Percentiles rank a stretch among this genome's conserved stretches.
Evolutionary conservation across 2,888 invertebrate species (phyloP).

Genomic region (Tenodera sinensis): DNA sequence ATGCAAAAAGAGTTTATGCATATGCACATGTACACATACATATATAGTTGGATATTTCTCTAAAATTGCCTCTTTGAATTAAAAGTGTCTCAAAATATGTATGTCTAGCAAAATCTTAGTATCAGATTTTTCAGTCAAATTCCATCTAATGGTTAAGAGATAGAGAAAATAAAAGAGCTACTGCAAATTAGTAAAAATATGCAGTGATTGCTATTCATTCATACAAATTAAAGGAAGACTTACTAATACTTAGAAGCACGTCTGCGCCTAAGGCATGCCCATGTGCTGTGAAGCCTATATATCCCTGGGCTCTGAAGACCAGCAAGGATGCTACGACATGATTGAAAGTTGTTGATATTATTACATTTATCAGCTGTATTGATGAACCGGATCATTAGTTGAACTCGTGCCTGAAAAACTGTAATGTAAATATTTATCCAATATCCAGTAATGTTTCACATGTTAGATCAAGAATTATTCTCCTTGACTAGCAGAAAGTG

Average conservation of each 20-base stretch:
- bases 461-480: background rate
- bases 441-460: background rate
- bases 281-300: constrained; percentile 48
- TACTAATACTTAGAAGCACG: constrained; percentile 53
- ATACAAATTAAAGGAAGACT: background rate
- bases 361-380: constrained; percentile 54
- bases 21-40: too few species aligned
- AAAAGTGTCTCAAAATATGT: too few species aligned
- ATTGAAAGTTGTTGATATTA: constrained; percentile 51
- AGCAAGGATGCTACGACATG: constrained; percentile 49
- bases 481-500: too few species aligned
- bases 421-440: constrained; percentile 13
- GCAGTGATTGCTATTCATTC: too few species aligned
- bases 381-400: constrained; percentile 52
- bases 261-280: constrained; percentile 50
- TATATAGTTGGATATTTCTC: too few species aligned
- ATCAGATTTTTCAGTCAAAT: background rate
- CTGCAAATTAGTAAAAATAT: too few species aligned
- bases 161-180: background rate
- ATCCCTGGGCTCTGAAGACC: constrained; percentile 54
- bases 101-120: too few species aligned
- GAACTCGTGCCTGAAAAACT: constrained; percentile 45
- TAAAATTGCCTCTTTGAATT: too few species aligned
- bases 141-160: background rate
- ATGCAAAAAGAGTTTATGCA: too few species aligned